These are phyloP conservation scores for Catharus fuscescens DNA, from an alignment of 2,113 vertebrate species.

Conservation along the genomic window DNA sequence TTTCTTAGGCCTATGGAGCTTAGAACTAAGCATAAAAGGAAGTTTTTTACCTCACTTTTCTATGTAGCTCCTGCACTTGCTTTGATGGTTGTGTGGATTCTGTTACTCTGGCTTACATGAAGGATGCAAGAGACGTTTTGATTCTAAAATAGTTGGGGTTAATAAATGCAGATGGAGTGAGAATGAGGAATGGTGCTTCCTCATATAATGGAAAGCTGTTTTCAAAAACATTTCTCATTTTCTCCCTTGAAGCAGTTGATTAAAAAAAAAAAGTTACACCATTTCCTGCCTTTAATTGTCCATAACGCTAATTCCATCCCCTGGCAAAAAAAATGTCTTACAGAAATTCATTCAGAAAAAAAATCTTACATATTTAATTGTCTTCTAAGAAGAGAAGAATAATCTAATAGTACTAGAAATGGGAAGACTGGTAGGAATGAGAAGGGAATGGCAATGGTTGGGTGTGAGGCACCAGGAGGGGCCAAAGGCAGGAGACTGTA, in stretches of 20 bases:
- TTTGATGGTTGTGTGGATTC: background rate
- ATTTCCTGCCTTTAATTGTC: slow-evolving; percentile 4
- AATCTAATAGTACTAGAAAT: background rate
- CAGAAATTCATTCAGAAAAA: slow-evolving; percentile 13
- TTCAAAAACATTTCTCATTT: slow-evolving; percentile 10
- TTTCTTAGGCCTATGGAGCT: background rate
- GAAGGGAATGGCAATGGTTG: background rate
- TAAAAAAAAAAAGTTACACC: background rate
- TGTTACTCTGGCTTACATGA: background rate
- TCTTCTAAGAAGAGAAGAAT: background rate
- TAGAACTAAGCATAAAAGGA: background rate
- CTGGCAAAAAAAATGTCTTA: background rate
- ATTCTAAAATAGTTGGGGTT: slow-evolving; percentile 46
- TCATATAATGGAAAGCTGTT: background rate
- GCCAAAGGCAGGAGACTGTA: background rate
- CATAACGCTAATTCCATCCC: background rate
- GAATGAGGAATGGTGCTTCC: slow-evolving; percentile 23
- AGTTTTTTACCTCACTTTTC: background rate
- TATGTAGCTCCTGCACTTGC: background rate
- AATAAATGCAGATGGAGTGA: slow-evolving; percentile 46
- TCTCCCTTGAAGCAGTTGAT: background rate
- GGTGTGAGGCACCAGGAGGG: background rate
- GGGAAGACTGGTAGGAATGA: background rate
- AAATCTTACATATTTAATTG: background rate
- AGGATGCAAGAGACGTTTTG: slow-evolving; percentile 24